Evolutionary conservation across 2,888 invertebrate genomes (phyloP).

Genomic region (Caradrina kadenii): DNA sequence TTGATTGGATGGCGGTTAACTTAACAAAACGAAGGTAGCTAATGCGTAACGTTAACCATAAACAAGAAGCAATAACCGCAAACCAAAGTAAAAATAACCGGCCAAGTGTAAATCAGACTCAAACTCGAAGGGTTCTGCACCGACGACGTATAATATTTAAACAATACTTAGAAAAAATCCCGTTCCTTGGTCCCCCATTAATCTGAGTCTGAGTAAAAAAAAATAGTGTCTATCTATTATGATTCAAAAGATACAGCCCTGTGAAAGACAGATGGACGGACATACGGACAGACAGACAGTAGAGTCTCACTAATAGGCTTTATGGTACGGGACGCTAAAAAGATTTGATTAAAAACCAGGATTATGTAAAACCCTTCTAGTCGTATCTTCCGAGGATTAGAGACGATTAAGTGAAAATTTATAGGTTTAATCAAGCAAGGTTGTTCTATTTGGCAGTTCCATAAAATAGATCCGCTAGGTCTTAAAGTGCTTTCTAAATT

Average conservation of each 20-base stretch:
- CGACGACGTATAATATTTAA: no score
- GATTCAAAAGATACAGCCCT: no score
- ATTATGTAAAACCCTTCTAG: conserved; percentile 6
- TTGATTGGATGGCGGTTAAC: background rate
- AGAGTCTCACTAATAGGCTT: no score
- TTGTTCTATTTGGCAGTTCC: conserved; percentile 20
- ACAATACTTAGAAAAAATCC: no score
- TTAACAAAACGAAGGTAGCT: background rate
- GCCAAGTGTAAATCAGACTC: no score
- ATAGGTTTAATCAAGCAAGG: conserved; percentile 56
- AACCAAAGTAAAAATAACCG: background rate
- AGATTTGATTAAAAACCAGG: conserved; percentile 3
- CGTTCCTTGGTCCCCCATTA: no score
- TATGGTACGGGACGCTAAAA: background rate
- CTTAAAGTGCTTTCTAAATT: conserved; percentile 31
- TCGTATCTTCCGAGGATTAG: conserved; percentile 15
- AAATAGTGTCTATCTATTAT: no score
- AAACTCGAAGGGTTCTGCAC: no score
- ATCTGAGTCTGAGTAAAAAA: no score
- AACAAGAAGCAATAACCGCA: conserved; percentile 4
- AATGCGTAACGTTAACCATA: background rate
- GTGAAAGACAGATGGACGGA: no score
- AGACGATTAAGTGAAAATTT: conserved; percentile 41
- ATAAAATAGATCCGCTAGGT: conserved; percentile 30
- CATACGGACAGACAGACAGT: no score